Conservation (phyloP, 2,797 vertebrate genomes). For the Masticophis lateralis region DNA sequence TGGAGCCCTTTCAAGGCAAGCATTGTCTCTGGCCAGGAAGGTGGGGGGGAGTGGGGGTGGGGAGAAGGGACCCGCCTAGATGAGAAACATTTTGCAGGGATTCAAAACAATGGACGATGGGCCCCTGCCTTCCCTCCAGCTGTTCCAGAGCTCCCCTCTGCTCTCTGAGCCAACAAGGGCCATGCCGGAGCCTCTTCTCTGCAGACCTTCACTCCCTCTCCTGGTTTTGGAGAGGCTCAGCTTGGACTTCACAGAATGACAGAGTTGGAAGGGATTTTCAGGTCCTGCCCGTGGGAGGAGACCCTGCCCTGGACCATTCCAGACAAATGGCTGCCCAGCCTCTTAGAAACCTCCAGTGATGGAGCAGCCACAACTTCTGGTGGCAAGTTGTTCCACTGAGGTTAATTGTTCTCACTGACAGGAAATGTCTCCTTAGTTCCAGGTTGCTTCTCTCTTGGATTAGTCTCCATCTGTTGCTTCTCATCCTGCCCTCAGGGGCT, state of each 20-base stretch:
- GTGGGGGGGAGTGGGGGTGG: rapidly evolving
- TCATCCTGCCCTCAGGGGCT: too few relatives aligned
- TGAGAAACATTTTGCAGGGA: not conserved
- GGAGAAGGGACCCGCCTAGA: not conserved
- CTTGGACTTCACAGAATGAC: not conserved
- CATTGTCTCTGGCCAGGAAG: not conserved
- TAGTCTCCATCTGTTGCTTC: too few relatives aligned
- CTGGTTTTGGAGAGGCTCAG: not conserved
- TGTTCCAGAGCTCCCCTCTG: too few relatives aligned
- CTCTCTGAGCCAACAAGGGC: not conserved
- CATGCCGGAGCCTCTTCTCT: too few relatives aligned
- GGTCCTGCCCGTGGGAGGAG: too few relatives aligned
- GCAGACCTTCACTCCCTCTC: not conserved
- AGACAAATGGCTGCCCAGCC: too few relatives aligned
- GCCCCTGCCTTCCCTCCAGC: not conserved
- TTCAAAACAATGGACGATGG: rapidly evolving
- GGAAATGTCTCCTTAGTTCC: too few relatives aligned
- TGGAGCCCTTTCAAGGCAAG: too few relatives aligned
- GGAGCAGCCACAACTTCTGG: not conserved
- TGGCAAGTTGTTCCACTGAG: too few relatives aligned
- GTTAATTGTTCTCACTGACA: too few relatives aligned
- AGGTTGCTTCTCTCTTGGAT: too few relatives aligned
- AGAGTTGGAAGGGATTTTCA: not conserved
- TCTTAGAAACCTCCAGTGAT: not conserved
- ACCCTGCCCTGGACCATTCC: not conserved